A percentile compares a stretch with the other conserved stretches of the same genome.
phyloP scores from a whole-genome alignment of 2,797 vertebrate genomes.

The Trachurus trachurus region DNA sequence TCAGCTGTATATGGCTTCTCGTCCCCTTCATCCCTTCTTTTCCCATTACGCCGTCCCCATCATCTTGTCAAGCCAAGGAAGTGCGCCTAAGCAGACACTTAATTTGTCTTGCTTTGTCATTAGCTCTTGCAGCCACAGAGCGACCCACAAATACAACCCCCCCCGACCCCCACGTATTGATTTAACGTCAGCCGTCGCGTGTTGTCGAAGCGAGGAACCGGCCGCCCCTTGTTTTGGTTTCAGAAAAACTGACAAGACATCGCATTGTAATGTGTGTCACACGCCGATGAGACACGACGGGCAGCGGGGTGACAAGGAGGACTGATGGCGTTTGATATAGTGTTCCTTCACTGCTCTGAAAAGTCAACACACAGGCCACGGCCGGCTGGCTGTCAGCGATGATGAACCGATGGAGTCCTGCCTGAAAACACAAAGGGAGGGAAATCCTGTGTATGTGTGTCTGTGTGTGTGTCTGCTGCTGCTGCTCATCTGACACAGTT shows the following conservation, averaged over 20 bases:
- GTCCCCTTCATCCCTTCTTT: conserved; percentile 34
- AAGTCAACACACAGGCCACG: conserved; percentile 17
- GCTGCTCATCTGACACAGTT: conserved; percentile 30
- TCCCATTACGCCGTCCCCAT: conserved; percentile 63
- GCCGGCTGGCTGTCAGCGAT: conserved; percentile 5
- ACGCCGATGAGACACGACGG: conserved; percentile 49
- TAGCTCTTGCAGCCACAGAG: conserved; percentile 67
- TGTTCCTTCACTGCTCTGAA: conserved; percentile 31
- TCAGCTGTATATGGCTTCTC: conserved; percentile 24
- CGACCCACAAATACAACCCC: conserved; percentile 68
- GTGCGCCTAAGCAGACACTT: conserved; percentile 75
- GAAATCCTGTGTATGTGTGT: not conserved
- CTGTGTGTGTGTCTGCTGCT: not conserved
- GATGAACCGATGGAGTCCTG: conserved; percentile 44
- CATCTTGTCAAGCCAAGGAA: conserved; percentile 69
- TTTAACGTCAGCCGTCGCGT: conserved; percentile 63
- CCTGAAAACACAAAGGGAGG: conserved; percentile 1
- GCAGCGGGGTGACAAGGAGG: conserved; percentile 50
- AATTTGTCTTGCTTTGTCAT: conserved; percentile 85
- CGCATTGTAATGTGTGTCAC: conserved; percentile 61
- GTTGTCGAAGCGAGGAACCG: conserved; percentile 67
- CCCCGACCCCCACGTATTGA: conserved; percentile 62
- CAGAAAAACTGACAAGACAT: conserved; percentile 47
- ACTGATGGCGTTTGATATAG: conserved; percentile 64
- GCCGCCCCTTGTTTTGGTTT: conserved; percentile 66